These are phyloP conservation scores for Drosophila truncata DNA, from an alignment of 1,140 invertebrate genomes.

Conservation along the genomic window DNA sequence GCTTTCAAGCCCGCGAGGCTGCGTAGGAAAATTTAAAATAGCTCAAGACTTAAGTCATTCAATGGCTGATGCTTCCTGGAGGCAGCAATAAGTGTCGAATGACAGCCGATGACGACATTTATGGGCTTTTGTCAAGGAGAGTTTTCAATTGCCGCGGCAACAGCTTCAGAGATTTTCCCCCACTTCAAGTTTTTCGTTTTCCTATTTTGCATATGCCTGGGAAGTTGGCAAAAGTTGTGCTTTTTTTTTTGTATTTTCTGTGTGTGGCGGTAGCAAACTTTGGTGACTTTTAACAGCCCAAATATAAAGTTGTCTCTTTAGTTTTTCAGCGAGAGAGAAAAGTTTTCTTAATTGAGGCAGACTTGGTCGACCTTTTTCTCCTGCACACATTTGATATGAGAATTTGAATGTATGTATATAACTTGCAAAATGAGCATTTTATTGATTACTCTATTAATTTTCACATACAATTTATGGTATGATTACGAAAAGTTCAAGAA, in stretches of 20 bases:
- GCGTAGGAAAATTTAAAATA: constrained; percentile 27
- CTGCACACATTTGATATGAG: constrained; percentile 27
- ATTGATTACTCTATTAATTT: constrained; percentile 10
- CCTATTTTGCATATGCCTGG: constrained; percentile 29
- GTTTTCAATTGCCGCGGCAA: constrained; percentile 41
- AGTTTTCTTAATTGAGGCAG: constrained; percentile 30
- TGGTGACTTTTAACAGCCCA: constrained; percentile 20
- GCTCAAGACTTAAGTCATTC: constrained; percentile 31
- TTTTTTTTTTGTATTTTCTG: constrained; percentile 1
- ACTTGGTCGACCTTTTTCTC: neutral
- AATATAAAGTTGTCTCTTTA: constrained; percentile 19
- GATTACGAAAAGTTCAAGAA: neutral
- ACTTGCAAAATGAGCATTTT: neutral
- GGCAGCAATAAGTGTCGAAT: constrained; percentile 32
- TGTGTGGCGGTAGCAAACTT: constrained; percentile 15
- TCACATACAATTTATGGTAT: neutral
- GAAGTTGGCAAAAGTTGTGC: constrained; percentile 22
- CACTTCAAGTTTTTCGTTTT: constrained; percentile 9
- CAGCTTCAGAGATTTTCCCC: constrained; percentile 3
- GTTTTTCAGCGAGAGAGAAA: constrained; percentile 5
- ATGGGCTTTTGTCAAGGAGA: constrained; percentile 35
- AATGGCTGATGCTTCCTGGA: constrained; percentile 34
- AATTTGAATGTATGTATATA: neutral
- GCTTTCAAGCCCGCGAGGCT: neutral
- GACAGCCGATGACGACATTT: constrained; percentile 45